phyloP scores from a whole-genome alignment of 2,888 invertebrate species.

The Parapristionchus giblindavisi region DNA sequence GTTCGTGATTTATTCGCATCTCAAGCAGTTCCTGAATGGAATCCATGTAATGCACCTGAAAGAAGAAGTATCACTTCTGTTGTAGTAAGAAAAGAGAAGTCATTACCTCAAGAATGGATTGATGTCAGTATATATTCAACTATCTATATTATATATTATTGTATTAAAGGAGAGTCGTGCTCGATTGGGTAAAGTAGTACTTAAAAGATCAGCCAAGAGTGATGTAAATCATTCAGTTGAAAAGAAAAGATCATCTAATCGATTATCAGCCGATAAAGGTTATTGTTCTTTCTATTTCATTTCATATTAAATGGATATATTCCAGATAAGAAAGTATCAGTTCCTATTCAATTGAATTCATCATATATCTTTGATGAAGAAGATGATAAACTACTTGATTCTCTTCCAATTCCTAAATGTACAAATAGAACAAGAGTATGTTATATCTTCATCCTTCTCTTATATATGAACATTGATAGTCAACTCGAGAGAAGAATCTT shows the following conservation, averaged over 20 bases:
- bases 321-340: constrained; percentile 17
- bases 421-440: background rate
- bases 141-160: background rate
- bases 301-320: background rate
- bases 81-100: background rate
- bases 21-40: constrained; percentile 20
- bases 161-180: background rate
- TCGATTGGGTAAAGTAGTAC: background rate
- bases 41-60: background rate
- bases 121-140: background rate
- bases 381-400: constrained; percentile 6
- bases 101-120: constrained; percentile 16
- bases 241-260: background rate
- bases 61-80: background rate
- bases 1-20: constrained; percentile 28
- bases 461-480: too few species aligned
- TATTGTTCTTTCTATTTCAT: background rate
- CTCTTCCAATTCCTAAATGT: background rate
- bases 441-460: background rate
- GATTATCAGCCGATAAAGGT: background rate
- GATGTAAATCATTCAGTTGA: too few species aligned
- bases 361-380: constrained; percentile 23
- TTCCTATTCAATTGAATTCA: background rate
- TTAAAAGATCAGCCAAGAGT: constrained; percentile 1
- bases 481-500: too few species aligned